These are phyloP conservation scores for Homalodisca vitripennis DNA, from an alignment of 1,140 invertebrate species.

Conservation along the genomic window DNA sequence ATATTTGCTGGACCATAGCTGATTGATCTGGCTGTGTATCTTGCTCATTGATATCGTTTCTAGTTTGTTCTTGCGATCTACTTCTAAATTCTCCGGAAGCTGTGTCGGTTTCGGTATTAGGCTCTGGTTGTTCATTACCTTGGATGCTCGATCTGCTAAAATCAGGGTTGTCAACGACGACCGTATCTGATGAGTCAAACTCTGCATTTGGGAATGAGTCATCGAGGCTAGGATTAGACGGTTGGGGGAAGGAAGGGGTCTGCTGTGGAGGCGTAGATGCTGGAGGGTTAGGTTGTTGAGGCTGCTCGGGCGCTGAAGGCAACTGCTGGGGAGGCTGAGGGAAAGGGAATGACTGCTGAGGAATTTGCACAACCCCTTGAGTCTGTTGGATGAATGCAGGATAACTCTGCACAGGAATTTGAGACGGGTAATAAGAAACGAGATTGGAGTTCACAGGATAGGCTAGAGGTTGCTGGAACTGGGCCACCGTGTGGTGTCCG, in stretches of 20 bases:
- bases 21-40: neutral
- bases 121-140: neutral
- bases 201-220: neutral
- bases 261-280: neutral
- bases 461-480: constrained; percentile 36
- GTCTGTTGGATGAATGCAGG: neutral
- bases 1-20: neutral
- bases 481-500: constrained; percentile 42
- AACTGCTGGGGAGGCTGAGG: constrained; percentile 29
- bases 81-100: no score
- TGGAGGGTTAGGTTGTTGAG: constrained; percentile 24
- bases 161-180: constrained; percentile 36
- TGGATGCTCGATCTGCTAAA: constrained; percentile 11
- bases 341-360: constrained; percentile 25
- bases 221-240: neutral
- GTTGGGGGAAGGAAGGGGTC: neutral
- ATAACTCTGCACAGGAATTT: constrained; percentile 8
- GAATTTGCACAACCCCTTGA: constrained; percentile 31
- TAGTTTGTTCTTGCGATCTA: neutral
- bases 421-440: constrained; percentile 17
- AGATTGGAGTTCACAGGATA: constrained; percentile 18
- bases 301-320: constrained; percentile 30
- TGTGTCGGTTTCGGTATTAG: no score
- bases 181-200: constrained; percentile 34
- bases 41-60: neutral